Conservation (phyloP, 2,113 vertebrate species). For the Corydoras maculifer region DNA sequence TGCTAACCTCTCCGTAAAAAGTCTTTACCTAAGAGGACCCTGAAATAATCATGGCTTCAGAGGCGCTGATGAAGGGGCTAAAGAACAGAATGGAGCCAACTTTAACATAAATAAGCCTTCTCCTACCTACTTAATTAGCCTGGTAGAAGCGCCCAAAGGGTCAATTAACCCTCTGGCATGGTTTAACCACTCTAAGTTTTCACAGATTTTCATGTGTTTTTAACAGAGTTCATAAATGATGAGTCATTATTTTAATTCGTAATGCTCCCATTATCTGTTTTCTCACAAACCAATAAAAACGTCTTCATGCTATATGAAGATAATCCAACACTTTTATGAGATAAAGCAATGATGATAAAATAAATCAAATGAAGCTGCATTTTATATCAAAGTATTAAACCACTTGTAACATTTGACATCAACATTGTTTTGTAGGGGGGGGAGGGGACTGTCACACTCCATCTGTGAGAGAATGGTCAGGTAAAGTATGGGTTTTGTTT, state of each 20-base stretch:
- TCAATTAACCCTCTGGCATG: slow-evolving; percentile 15
- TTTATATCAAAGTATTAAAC: no score
- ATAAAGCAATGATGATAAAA: no score
- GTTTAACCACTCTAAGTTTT: slow-evolving; percentile 9
- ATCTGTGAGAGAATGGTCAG: slow-evolving; percentile 40
- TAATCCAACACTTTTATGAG: no score
- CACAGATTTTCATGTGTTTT: background rate
- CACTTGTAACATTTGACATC: slow-evolving; percentile 17
- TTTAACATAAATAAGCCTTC: slow-evolving; percentile 36
- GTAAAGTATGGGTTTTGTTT: slow-evolving; percentile 40
- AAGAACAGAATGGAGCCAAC: slow-evolving; percentile 23
- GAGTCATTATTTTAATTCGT: background rate
- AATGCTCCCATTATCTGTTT: no score
- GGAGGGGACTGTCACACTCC: slow-evolving; percentile 24
- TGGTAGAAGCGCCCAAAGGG: slow-evolving; percentile 12
- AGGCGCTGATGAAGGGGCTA: slow-evolving; percentile 28
- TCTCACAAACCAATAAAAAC: no score
- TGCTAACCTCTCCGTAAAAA: slow-evolving; percentile 43
- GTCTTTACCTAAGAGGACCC: slow-evolving; percentile 61
- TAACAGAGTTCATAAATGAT: background rate
- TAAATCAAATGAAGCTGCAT: no score
- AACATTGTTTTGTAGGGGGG: slow-evolving; percentile 5
- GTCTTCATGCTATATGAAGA: no score
- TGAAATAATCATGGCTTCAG: slow-evolving; percentile 46
- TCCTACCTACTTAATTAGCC: slow-evolving; percentile 23